Percentiles rank a stretch among this genome's conserved stretches.
Conservation (phyloP, 1,140 invertebrate genomes). For the Diachasma alloeum region DNA sequence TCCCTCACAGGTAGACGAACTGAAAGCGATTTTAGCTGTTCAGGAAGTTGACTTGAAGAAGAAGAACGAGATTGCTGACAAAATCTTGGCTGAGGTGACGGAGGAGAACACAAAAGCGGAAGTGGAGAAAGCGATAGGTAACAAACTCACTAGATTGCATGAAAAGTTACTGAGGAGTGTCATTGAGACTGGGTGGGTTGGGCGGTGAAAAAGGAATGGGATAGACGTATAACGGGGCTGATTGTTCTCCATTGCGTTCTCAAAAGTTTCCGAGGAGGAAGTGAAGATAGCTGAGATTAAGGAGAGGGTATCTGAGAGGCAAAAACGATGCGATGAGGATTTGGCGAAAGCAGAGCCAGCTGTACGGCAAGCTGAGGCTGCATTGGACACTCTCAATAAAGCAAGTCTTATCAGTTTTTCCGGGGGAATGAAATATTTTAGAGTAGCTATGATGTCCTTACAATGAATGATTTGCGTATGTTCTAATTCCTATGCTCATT, state of each 20-base stretch:
- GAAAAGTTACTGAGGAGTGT: slow-evolving; percentile 14
- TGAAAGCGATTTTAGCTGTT: slow-evolving; percentile 82
- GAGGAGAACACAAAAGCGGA: slow-evolving; percentile 90
- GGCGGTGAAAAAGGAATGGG: background rate
- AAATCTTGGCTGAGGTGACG: slow-evolving; percentile 88
- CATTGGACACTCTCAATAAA: slow-evolving; percentile 93
- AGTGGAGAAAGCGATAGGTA: slow-evolving; percentile 84
- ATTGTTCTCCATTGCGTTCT: slow-evolving; percentile 37
- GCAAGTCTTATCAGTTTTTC: slow-evolving; percentile 54
- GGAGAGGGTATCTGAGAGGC: slow-evolving; percentile 84
- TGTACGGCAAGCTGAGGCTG: slow-evolving; percentile 85
- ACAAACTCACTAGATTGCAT: slow-evolving; percentile 13
- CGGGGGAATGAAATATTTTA: too few species aligned
- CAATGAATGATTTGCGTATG: too few species aligned
- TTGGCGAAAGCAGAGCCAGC: slow-evolving; percentile 91
- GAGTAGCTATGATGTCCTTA: too few species aligned
- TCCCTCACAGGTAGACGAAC: slow-evolving; percentile 68
- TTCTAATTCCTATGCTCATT: too few species aligned
- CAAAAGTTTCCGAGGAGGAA: slow-evolving; percentile 80
- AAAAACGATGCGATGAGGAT: slow-evolving; percentile 88
- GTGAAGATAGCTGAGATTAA: slow-evolving; percentile 89
- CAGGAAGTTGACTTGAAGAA: slow-evolving; percentile 89
- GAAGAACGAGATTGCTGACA: slow-evolving; percentile 90
- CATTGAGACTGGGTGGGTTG: slow-evolving; percentile 9
- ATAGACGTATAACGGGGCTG: slow-evolving; percentile 11